Percentiles rank a stretch among this genome's conserved stretches.
Evolutionary conservation across 2,888 invertebrate genomes (phyloP).

Genomic region (Scaptomyza flava): DNA sequence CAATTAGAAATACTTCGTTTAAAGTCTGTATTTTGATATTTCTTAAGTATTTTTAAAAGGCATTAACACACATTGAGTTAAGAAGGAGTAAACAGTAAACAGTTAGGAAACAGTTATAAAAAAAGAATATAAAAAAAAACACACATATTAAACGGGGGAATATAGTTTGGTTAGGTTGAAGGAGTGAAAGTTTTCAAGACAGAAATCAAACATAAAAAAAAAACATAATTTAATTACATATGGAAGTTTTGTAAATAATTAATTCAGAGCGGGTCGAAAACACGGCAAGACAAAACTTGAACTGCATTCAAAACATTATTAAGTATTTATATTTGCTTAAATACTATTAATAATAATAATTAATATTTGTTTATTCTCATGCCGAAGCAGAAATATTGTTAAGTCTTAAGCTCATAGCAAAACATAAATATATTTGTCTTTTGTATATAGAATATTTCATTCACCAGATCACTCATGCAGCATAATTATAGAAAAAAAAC

Average conservation of each 20-base stretch:
- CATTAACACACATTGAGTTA: slow-evolving; percentile 57
- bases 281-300: slow-evolving; percentile 57
- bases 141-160: slow-evolving; percentile 36
- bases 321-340: slow-evolving; percentile 25
- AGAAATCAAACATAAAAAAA: slow-evolving; percentile 5
- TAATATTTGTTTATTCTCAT: slow-evolving; percentile 24
- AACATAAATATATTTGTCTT: slow-evolving; percentile 5
- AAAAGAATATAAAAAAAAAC: slow-evolving; percentile 36
- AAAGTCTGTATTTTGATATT: slow-evolving; percentile 2
- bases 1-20: slow-evolving; percentile 43
- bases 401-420: slow-evolving; percentile 16
- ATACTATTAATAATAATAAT: slow-evolving; percentile 2
- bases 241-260: slow-evolving; percentile 16
- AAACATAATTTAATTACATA: not conserved
- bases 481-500: slow-evolving; percentile 13
- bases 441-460: not conserved
- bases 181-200: slow-evolving; percentile 35
- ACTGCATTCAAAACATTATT: slow-evolving; percentile 23
- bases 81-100: slow-evolving; percentile 58
- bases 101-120: slow-evolving; percentile 47
- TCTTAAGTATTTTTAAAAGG: slow-evolving; percentile 32
- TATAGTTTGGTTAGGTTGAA: slow-evolving; percentile 19
- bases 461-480: slow-evolving; percentile 43
- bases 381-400: slow-evolving; percentile 26
- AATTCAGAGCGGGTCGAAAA: slow-evolving; percentile 23